Conservation (phyloP, 2,797 vertebrate genomes). For the Arnoldichthys spilopterus region DNA sequence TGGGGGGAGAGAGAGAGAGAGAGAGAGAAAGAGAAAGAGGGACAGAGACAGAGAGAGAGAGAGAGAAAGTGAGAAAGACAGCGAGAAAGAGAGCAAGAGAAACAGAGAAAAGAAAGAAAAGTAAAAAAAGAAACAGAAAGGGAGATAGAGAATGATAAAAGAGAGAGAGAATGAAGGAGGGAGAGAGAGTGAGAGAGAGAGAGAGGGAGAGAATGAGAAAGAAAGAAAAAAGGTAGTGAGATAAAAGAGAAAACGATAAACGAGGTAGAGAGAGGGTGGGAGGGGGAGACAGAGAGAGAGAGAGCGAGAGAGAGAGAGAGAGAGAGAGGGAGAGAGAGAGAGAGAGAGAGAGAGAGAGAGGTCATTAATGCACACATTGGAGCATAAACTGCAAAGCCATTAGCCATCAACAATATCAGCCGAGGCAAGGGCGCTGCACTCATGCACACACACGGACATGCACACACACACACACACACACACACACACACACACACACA, state of each 20-base stretch:
- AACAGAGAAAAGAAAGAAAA: background rate
- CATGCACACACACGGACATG: background rate
- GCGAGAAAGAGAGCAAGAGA: background rate
- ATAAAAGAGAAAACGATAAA: no score
- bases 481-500: background rate
- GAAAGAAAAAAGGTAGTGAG: background rate
- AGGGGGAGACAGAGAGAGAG: background rate
- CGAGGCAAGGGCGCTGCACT: slow-evolving; percentile 5
- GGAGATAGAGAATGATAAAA: background rate
- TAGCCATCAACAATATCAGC: background rate
- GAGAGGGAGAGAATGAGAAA: background rate
- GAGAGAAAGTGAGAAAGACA: background rate
- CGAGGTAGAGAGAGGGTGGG: no score
- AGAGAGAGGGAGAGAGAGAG: background rate
- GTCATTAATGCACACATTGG: background rate
- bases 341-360: background rate
- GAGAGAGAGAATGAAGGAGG: background rate
- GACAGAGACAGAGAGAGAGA: background rate
- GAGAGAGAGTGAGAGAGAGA: background rate
- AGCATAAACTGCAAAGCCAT: slow-evolving; percentile 9
- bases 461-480: slow-evolving; percentile 1
- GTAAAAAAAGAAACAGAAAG: background rate
- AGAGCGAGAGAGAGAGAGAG: background rate
- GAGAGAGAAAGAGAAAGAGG: slow-evolving; percentile 1
- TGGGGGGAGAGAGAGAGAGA: background rate